Evolutionary conservation across 2,113 vertebrate genomes (phyloP), one percentile per base, ranked within the genome.

Genomic region (Bombycilla garrulus): DNA sequence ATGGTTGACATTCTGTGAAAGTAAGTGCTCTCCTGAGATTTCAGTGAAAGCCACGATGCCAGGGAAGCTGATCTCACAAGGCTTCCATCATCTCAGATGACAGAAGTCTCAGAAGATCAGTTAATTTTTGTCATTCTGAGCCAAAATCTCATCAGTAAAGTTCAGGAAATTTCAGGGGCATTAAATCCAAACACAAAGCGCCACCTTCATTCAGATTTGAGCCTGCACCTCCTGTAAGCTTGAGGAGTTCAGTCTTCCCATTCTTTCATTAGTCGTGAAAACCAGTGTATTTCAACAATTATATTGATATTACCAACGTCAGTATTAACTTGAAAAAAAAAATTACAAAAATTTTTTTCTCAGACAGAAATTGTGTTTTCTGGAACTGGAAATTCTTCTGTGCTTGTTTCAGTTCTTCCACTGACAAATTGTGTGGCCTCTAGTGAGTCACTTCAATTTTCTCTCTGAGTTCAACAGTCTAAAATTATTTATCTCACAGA

Each of bases 31-130:
- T 88, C 96, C 65, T 24, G 88, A 96, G 96, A 91, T 48, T 90
- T 88, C 93, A 81, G 73, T 90, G 82, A 92, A 95, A 94, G 90
- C 88, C 80, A 65, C 13, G 1, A 79, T 86, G 93, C 86, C 86
- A 96, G 69, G 86, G 95, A 96, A 93, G 90, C 95, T 96, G 94
- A 96, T 96, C 95, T 96, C 94, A 96, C 94, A 97, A 90, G 88
- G 42, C 69, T 94, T 97, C 95, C 95, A 97, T 97, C 93, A 96
- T 93, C 72, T 96, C 73, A 1, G 57, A 92, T 93, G 95, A 96
- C 90, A 92, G 92, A 97, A 96, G 93, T 93, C 92, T 94, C 93
- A 93, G 56, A 93, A 96, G 93, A 95, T 95, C 94, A 79, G 88
- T 94, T 93, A 93, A 67, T 92, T 96, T 94, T 71, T 93, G 90